phyloP scores from a whole-genome alignment of 2,113 vertebrate species.

The Hiodon alosoides region DNA sequence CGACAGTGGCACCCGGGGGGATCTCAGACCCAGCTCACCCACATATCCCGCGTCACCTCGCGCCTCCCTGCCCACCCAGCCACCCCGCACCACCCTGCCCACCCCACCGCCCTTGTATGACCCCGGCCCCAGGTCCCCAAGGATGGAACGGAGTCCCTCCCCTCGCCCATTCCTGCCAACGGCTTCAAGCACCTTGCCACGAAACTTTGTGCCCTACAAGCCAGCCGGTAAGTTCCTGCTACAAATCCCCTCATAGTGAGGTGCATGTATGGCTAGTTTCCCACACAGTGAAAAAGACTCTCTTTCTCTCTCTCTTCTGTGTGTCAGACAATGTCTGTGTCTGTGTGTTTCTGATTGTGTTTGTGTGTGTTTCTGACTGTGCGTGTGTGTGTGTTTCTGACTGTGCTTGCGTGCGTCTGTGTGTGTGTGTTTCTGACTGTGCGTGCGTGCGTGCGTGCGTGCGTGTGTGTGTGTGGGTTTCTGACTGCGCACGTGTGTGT shows the following conservation, averaged over 20 bases:
- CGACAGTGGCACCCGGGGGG: conserved; percentile 23
- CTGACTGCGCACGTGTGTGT: too few relatives aligned
- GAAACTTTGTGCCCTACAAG: conserved; percentile 38
- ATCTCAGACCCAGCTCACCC: neutral
- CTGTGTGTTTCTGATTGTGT: neutral
- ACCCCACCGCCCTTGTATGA: conserved; percentile 38
- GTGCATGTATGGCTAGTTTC: neutral
- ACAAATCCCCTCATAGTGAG: too few relatives aligned
- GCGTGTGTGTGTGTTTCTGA: neutral
- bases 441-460: neutral
- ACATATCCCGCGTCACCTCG: conserved; percentile 17
- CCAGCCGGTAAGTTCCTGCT: conserved; percentile 43
- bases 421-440: neutral
- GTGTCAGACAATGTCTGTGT: neutral
- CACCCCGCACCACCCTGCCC: neutral
- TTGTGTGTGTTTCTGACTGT: neutral
- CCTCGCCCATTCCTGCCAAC: conserved; percentile 33
- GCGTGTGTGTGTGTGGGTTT: neutral
- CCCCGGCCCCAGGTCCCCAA: conserved; percentile 37
- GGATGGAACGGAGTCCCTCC: conserved; percentile 47
- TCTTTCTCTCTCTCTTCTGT: neutral
- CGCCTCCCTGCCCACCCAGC: neutral
- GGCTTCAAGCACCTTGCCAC: conserved; percentile 48
- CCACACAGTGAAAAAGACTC: neutral
- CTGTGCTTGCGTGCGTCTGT: neutral